Base-by-base conservation (phyloP, 2,888 invertebrate genomes). In the Drosophila falleni region DNA sequence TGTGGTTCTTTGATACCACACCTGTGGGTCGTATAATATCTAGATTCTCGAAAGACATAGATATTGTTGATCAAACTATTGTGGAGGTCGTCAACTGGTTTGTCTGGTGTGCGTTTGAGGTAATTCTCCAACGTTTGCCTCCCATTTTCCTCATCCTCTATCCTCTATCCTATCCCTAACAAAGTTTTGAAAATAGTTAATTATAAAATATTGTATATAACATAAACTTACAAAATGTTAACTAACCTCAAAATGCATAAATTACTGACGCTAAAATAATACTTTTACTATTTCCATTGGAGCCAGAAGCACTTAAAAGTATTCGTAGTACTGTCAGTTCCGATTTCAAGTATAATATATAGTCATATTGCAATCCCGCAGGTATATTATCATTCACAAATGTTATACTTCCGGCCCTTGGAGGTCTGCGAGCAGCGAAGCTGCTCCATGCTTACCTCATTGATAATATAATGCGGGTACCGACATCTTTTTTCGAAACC, bases 1-100 rank as follows among this genome's bases (percentile, higher is more conserved):
- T 94, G 92, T 87, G 91, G 58, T 95, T 95, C 92, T 95, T 94
- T 86, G 95, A 95, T 90, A 94, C 94, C 47, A 95, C 95, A 49
- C 95, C 95, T 39, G 75, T 93, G 67, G 95, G 95, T 84, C 93
- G 95, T 66, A 94, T 95, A 74, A 91, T 95, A 68, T 93, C 94
- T 61, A 91, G 94, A 53, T 94, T 94, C 84, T 93, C 93, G n/a
- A 93, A 93, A 91, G 94, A 94, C 80, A 87, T 93, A 66, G 93
- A 94, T 69, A 88, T 91, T 26, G 47, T 93, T 65, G 94, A 94
- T 87, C 88, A 86, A 54, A 83, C 81, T 51, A 75, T 94, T 67
- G 93, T 93, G 81, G 91, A 92, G 88, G 90, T 93, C 90, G 89
- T 94, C 89, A 93, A 92, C 93, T 95, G 94, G 94, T 92, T 91